Conservation (phyloP, 2,888 invertebrate species). For the Epinotia ramella region DNA sequence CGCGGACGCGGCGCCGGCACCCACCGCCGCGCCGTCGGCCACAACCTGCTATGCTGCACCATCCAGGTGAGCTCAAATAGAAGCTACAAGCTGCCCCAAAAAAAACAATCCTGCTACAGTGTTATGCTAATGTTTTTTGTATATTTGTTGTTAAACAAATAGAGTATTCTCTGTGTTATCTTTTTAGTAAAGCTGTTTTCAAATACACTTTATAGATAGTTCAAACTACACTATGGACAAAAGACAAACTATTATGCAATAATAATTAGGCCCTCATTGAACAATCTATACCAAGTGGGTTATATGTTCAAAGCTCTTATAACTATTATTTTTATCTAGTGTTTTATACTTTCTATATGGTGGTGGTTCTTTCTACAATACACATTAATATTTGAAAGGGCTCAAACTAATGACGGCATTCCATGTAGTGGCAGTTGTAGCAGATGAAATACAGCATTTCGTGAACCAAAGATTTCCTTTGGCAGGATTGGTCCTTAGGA, state of each 20-base stretch:
- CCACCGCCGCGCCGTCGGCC: slow-evolving; percentile 77
- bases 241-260: background rate
- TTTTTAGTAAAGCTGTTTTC: background rate
- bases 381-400: background rate
- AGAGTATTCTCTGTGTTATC: background rate
- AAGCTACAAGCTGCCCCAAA: background rate
- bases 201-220: too few species aligned
- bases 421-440: too few species aligned
- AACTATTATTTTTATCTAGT: background rate
- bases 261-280: background rate
- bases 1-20: slow-evolving; percentile 73
- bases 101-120: background rate
- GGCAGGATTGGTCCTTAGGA: too few species aligned
- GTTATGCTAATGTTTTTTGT: background rate
- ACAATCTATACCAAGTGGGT: background rate
- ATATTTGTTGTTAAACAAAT: background rate
- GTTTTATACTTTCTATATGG: slow-evolving; percentile 8
- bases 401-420: background rate
- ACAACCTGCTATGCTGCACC: slow-evolving; percentile 69
- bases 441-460: too few species aligned
- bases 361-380: slow-evolving; percentile 3
- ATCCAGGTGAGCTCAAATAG: slow-evolving; percentile 63
- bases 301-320: background rate
- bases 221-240: background rate
- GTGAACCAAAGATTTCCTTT: too few species aligned